Evolutionary conservation across 2,888 invertebrate genomes (phyloP).

Genomic region (Drosophila nr. fundita): DNA sequence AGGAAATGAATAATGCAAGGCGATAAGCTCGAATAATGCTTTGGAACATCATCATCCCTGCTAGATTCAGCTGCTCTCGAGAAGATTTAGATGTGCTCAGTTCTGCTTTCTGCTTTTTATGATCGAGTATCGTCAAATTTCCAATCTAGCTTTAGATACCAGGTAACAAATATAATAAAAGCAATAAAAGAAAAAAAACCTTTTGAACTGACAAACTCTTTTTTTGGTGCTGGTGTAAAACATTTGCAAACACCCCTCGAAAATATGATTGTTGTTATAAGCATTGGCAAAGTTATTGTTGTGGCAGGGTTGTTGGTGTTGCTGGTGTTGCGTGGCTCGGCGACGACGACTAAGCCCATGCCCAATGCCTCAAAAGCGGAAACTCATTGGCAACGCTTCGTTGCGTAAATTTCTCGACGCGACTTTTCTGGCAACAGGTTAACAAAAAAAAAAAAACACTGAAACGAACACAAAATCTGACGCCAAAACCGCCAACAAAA

Average conservation of each 20-base stretch:
- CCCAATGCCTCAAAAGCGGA: constrained; percentile 80
- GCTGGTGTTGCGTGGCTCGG: constrained; percentile 38
- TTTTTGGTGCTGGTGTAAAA: not conserved
- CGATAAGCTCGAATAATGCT: not conserved
- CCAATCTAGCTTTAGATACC: not conserved
- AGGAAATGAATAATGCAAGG: not conserved
- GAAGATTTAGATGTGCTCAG: not conserved
- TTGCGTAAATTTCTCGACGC: constrained; percentile 76
- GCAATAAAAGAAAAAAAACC: not conserved
- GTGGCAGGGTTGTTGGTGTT: constrained; percentile 36
- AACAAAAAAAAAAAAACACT: constrained; percentile 39
- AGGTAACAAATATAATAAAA: not conserved
- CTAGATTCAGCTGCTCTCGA: too few species aligned
- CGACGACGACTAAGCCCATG: constrained; percentile 67
- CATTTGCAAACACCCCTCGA: constrained; percentile 11
- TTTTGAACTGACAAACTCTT: not conserved
- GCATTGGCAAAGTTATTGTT: constrained; percentile 54
- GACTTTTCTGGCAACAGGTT: constrained; percentile 74
- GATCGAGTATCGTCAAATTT: not conserved
- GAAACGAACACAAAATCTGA: constrained; percentile 62
- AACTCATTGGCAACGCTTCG: constrained; percentile 85
- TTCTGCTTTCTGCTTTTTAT: not conserved
- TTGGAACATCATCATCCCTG: not conserved
- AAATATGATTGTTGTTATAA: constrained; percentile 31
- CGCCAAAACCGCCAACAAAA: constrained; percentile 75